A percentile compares a stretch with the other conserved stretches of the same genome.
Evolutionary conservation across 2,888 invertebrate species (phyloP).

Genomic region (Bembecia ichneumoniformis): DNA sequence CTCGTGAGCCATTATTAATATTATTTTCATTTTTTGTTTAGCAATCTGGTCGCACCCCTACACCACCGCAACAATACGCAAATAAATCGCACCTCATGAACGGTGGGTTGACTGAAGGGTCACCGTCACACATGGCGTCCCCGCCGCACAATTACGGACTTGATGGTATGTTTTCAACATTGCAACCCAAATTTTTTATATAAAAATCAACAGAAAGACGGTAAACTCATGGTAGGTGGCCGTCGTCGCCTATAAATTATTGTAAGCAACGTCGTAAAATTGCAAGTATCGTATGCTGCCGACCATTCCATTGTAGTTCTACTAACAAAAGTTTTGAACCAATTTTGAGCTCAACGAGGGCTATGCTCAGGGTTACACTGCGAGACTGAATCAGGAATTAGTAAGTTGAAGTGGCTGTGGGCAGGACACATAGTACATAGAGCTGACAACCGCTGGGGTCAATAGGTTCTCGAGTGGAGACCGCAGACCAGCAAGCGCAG

Average conservation of each 20-base stretch:
- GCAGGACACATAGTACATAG: too few relatives aligned
- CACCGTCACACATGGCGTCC: conserved; percentile 45
- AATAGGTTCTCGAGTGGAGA: too few relatives aligned
- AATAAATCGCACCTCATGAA: conserved; percentile 40
- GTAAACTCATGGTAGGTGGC: neutral
- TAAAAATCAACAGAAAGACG: neutral
- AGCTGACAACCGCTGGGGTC: too few relatives aligned
- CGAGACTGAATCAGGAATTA: too few relatives aligned
- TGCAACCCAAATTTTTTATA: neutral
- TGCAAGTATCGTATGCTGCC: neutral
- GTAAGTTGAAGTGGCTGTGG: too few relatives aligned
- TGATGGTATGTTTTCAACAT: conserved; percentile 35
- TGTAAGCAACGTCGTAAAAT: neutral
- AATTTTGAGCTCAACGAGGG: too few relatives aligned
- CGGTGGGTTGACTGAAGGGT: conserved; percentile 31
- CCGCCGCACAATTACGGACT: conserved; percentile 52
- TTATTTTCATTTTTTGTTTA: conserved; percentile 15
- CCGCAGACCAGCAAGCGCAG: too few relatives aligned
- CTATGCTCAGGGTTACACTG: too few relatives aligned
- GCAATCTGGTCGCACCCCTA: conserved; percentile 59
- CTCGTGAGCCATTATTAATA: too few relatives aligned
- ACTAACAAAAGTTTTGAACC: too few relatives aligned
- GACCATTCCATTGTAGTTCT: neutral
- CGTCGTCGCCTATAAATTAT: neutral
- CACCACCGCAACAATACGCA: conserved; percentile 56